Evolutionary conservation across 2,113 vertebrate genomes (phyloP), one percentile per base, ranked within the genome.

Genomic region (Cariama cristata): DNA sequence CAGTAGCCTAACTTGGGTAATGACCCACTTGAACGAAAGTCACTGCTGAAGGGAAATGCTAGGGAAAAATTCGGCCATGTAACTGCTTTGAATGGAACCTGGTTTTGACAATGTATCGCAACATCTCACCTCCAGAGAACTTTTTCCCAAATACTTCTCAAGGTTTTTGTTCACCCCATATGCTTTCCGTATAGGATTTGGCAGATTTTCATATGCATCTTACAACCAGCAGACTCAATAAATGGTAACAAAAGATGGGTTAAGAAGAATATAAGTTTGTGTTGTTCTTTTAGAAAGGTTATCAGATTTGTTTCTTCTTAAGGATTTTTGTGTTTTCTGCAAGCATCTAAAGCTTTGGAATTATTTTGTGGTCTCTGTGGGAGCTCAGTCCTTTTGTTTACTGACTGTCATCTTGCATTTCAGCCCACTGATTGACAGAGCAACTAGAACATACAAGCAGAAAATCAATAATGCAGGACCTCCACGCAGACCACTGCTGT

Each of bases 391-490:
- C 82, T 98, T 98, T 98, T 98, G 95, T 98, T 98, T 98, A 98
- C 98, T 98, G 97, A 98, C 98, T 98, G 98, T 98, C 98, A 99
- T 99, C 98, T 99, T 99, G 98, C 98, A 98, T 99, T 99, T 99
- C 98, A 99, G 96, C 97, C 95, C 97, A 95, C 96, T 98, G 98
- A 99, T 93, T 99, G 98, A 99, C 99, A 99, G 98, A 98, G 98
- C 96, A 98, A 98, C 98, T 97, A 98, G 98, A 97, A 98, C 95
- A 97, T 97, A 93, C 90, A 72, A 99, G 98, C 98, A 99, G 99
- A 98, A 99, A 99, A 99, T 99, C 99, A 98, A 98, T 99, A 99
- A 98, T 90, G 96, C 96, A 98, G 98, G 98, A 98, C 98, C 98
- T 99, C 98, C 95, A 98, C 98, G 98, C 98, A 98, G 97, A 97